Evolutionary conservation across 2,797 vertebrate species (phyloP), one percentile per base, ranked within the genome.

Genomic region (Gobionotothen gibberifrons): DNA sequence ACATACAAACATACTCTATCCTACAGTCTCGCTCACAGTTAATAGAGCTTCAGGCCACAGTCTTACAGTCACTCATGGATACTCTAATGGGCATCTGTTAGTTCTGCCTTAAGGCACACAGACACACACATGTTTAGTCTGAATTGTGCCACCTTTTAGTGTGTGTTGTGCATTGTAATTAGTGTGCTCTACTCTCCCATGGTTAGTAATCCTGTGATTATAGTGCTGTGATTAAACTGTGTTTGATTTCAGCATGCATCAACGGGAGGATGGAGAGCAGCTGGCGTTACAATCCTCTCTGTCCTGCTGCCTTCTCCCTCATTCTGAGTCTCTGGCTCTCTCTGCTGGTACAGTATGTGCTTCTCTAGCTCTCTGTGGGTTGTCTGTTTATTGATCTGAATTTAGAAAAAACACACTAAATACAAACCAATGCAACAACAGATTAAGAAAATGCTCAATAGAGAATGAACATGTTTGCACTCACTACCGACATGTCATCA

Each of bases 401-500:
- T 29, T 59, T 44, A 43, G 19, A 52, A 57, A 36, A 26, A 40
- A 17, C 7, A 14, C 7, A 48, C 5, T 43, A 49, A 26, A 56
- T 32, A 56, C 47, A 12, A 12, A 53, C 2, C 1, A 51, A 29
- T 3, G 49, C 3, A 46, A 48, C 0, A 40, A 66, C 2, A 29
- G 1, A 61, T 63, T 0, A 40, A 47, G 54, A 13, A 32, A 46
- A 63, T 4, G 16, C 9, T 73, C 14, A 48, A 36, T 3, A 53
- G 44, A 68, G 56, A 55, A 68, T 12, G 0, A 40, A 32, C 0
- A 59, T 15, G 10, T 53, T 51, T 55, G 44, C 75, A 95, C 97
- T 96, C 69, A 98, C 97, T 76, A 91, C 48, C 76, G 95, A 69
- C 96, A 97, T 96, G 78, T 92, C 93, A 76, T 98, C 96, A 85